Evolutionary conservation across 2,888 invertebrate genomes (phyloP).

Genomic region (Conus canariensis): DNA sequence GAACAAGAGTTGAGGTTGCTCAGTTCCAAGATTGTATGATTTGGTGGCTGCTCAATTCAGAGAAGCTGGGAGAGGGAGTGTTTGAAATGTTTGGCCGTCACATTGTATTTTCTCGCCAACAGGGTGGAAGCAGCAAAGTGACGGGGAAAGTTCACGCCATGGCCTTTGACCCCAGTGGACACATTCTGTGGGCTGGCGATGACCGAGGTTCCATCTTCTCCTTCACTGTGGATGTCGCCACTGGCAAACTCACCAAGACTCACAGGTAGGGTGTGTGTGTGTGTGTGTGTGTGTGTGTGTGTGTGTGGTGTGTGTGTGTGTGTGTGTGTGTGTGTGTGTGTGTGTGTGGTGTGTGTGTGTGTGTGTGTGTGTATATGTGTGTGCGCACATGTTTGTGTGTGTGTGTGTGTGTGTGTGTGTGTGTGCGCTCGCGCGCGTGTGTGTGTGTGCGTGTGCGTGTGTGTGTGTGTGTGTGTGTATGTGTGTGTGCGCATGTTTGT

Average conservation of each 20-base stretch:
- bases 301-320: not conserved
- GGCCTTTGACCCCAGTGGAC: constrained; percentile 88
- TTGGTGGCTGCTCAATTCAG: too few species aligned
- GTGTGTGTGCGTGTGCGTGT: not conserved
- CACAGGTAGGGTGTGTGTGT: constrained; percentile 79
- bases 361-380: too few species aligned
- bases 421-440: not conserved
- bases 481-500: not conserved
- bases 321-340: not conserved
- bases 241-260: constrained; percentile 85
- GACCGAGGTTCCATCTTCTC: constrained; percentile 87
- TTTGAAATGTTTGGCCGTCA: too few species aligned
- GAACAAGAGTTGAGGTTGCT: too few species aligned
- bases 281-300: not conserved
- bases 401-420: not conserved
- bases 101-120: constrained; percentile 40
- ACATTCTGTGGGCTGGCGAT: constrained; percentile 90
- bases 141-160: constrained; percentile 84
- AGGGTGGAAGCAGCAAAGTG: constrained; percentile 81
- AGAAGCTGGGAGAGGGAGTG: too few species aligned
- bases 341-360: not conserved
- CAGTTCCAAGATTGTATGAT: too few species aligned
- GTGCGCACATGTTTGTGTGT: not conserved
- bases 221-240: constrained; percentile 85
- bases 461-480: not conserved